Conservation (phyloP, 1,140 invertebrate species). For the Lepidurus couesii region DNA sequence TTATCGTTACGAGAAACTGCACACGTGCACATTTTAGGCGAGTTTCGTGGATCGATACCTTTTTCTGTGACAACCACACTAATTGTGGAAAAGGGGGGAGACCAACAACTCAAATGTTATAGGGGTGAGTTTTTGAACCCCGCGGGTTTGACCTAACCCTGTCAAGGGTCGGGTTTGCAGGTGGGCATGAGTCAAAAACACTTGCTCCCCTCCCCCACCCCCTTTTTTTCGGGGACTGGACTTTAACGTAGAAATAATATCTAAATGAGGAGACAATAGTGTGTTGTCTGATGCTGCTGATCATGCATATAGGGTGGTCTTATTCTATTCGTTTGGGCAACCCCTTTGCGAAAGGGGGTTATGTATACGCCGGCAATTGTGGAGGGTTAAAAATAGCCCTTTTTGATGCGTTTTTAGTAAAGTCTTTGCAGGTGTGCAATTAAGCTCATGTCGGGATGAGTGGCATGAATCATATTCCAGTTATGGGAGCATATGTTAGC, state of each 20-base stretch:
- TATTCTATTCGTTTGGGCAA: background rate
- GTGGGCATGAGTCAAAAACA: constrained; percentile 21
- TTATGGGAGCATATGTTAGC: background rate
- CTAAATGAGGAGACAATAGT: constrained; percentile 22
- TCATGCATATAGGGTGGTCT: background rate
- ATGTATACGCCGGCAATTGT: background rate
- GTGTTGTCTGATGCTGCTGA: constrained; percentile 5
- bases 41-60: background rate
- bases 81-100: background rate
- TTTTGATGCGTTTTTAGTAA: background rate
- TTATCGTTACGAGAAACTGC: constrained; percentile 15
- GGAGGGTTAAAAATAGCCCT: background rate
- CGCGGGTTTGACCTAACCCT: constrained; percentile 11
- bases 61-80: constrained; percentile 22
- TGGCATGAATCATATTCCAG: constrained; percentile 4
- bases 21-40: background rate
- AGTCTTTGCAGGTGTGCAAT: constrained; percentile 10
- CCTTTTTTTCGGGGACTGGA: background rate
- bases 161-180: background rate
- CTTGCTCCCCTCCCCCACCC: background rate
- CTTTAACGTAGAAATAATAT: constrained; percentile 6
- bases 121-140: background rate
- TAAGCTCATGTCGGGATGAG: background rate
- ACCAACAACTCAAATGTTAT: background rate
- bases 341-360: background rate